Evolutionary conservation across 2,113 vertebrate species (phyloP), one percentile per base, ranked within the genome.

Genomic region (Laticauda colubrina): DNA sequence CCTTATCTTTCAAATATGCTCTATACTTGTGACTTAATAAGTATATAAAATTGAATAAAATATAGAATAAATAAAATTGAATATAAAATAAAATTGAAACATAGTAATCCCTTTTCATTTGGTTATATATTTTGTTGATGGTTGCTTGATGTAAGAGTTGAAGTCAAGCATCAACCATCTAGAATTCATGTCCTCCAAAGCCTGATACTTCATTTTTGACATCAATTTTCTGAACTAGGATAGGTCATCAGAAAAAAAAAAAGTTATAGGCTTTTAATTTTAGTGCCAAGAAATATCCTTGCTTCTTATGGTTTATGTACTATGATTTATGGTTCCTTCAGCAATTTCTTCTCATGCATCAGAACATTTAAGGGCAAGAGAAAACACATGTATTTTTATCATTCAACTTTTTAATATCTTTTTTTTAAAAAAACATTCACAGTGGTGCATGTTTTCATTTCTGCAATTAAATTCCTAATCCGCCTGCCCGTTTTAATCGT

Each of bases 191-290:
- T 54, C 85, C 75, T 90, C 85, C 89, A 34, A 57, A 89, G 39
- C 55, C 81, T 29, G 39, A 43, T 75, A 88, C 57, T 90, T 90
- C n/a, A 69, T 81, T 95, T n/a, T 18, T 20, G 94, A 61, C 85
- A 93, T 90, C 93, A 90, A 9, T 90, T 94, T 90, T 94, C 43
- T 90, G 20, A 85, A 92, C 48, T 96, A 95, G 90, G 91, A 88
- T 90, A 59, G 95, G 81, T 69, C 0, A 0, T 91, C 85, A 96
- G 95, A 95, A 96, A 94, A 88, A 1, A 1, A 85, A 88, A 88
- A 94, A 95, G 64, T 96, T 95, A 95, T 93, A 95, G 91, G 91
- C 55, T 92, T 96, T 96, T 93, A 92, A 86, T 94, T 94, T 90
- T 91, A 93, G 21, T 89, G 87, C 61, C 51, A 89, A 81, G 53